Conservation (phyloP, 2,797 vertebrate genomes). For the Chromis chromis region DNA sequence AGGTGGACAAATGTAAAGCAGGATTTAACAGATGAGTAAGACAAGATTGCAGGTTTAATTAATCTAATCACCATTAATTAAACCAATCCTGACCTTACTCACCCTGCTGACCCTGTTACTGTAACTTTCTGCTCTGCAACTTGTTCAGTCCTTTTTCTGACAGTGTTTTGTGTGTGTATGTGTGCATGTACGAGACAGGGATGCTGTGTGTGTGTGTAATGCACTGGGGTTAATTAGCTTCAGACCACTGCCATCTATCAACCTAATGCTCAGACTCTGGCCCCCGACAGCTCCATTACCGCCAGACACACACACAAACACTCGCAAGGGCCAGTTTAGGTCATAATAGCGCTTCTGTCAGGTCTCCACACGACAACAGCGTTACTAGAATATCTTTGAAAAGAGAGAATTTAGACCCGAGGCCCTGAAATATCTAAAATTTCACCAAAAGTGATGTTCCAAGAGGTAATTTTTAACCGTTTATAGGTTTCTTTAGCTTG, state of each 20-base stretch:
- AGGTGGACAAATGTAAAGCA: neutral
- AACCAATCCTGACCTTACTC: conserved; percentile 9
- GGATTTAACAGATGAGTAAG: neutral
- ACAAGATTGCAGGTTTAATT: conserved; percentile 20
- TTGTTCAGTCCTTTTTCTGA: conserved; percentile 18
- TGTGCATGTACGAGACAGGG: conserved; percentile 33
- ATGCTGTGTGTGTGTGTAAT: conserved; percentile 58
- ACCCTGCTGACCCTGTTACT: conserved; percentile 15
- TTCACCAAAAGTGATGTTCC: conserved; percentile 42
- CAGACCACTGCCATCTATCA: conserved; percentile 81
- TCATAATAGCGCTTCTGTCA: conserved; percentile 7
- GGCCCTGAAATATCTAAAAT: conserved; percentile 12
- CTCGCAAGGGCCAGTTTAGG: conserved; percentile 30
- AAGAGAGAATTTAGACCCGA: neutral
- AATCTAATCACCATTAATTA: conserved; percentile 17
- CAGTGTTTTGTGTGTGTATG: conserved; percentile 19
- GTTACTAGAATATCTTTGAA: neutral
- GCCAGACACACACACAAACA: conserved; percentile 46
- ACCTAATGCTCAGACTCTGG: conserved; percentile 70
- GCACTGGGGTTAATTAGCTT: conserved; percentile 83
- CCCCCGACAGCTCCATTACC: conserved; percentile 79
- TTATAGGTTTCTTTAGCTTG: conserved; percentile 15
- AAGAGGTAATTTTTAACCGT: conserved; percentile 35
- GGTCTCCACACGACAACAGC: conserved; percentile 11
- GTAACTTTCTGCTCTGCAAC: conserved; percentile 2